Evolutionary conservation across 2,888 invertebrate species (phyloP), one percentile per base, ranked within the genome.

Genomic region (Hypomecis atomaria): DNA sequence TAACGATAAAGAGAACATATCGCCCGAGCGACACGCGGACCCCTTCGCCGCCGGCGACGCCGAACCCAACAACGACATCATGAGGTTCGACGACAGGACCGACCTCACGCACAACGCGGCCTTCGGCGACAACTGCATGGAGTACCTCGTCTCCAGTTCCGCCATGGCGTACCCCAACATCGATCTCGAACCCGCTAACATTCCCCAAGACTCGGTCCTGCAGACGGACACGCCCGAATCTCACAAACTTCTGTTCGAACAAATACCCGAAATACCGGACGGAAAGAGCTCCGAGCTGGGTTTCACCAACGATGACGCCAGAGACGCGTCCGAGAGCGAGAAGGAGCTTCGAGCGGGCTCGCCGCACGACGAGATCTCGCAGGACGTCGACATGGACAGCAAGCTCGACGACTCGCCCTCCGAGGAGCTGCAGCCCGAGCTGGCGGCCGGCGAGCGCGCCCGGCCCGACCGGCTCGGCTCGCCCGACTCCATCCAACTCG

Each of bases 221-320:
- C 92, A 87, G 66, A 92, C 92, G 43, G 92, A 92, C 65, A 92
- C 92, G 36, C 92, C 92, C 33, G 92, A 92, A 85, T 92, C 92
- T 84, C 92, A 92, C 71, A 92, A 92, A 72, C 78, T 92, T 56
- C 75, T 92, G 9, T 92, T 92, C 76, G 92, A 92, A 79, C 92
- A 92, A 79, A 92, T 92, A 72, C 92, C 92, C 33, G 92, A 92
- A 84, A 92, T 92, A 71, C 92, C 92, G 43, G 91, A 92, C 74
- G 92, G 92, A 9, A 92, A 92, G 73, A 91, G 89, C 76, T 92
- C 91, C 13, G 91, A 92, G 75, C 72, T 91, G 78, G 91, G 91
- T 43, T 92, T 92, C 72, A 77, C 78, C 34, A 86, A 86, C 78
- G 92, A 92, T 66, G 92, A 91, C 64, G 67, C 79, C 52, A 78